phyloP scores from a whole-genome alignment of 2,888 invertebrate species.

The Synanthedon andrenaeformis region DNA sequence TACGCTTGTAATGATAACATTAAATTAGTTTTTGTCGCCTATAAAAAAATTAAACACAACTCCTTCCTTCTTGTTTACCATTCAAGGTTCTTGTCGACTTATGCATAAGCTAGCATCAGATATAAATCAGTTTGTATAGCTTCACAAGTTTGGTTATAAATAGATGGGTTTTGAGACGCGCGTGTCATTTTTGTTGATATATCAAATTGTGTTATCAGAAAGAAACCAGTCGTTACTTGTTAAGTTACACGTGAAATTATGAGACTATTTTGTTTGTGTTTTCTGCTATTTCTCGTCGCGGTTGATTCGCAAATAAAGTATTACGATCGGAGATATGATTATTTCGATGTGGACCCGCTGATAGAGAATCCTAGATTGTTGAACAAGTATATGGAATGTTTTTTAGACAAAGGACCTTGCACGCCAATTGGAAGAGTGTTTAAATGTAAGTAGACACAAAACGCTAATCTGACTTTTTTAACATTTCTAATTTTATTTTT shows the following conservation, averaged over 20 bases:
- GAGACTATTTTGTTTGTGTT: constrained; percentile 2
- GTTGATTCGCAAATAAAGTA: constrained; percentile 20
- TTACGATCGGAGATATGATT: constrained; percentile 68
- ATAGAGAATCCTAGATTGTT: constrained; percentile 74
- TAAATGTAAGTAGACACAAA: constrained; percentile 32
- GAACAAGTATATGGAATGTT: constrained; percentile 76
- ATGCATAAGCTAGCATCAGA: too few relatives aligned
- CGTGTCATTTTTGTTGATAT: constrained; percentile 15
- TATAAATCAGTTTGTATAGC: constrained; percentile 17
- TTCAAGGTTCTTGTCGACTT: background rate
- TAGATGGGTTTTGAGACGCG: constrained; percentile 23
- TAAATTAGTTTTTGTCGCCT: background rate
- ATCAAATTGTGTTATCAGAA: constrained; percentile 13
- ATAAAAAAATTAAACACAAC: background rate
- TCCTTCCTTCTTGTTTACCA: background rate
- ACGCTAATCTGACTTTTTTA: too few relatives aligned
- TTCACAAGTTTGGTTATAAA: constrained; percentile 26
- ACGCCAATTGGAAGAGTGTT: constrained; percentile 44
- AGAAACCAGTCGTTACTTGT: background rate
- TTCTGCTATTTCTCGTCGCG: constrained; percentile 11
- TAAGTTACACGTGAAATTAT: background rate
- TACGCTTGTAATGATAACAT: background rate
- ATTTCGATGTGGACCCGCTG: constrained; percentile 76
- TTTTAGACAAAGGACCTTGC: constrained; percentile 42
- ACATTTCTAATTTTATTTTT: too few relatives aligned